phyloP scores from a whole-genome alignment of 1,140 invertebrate species.

The Antheraea pernyi region DNA sequence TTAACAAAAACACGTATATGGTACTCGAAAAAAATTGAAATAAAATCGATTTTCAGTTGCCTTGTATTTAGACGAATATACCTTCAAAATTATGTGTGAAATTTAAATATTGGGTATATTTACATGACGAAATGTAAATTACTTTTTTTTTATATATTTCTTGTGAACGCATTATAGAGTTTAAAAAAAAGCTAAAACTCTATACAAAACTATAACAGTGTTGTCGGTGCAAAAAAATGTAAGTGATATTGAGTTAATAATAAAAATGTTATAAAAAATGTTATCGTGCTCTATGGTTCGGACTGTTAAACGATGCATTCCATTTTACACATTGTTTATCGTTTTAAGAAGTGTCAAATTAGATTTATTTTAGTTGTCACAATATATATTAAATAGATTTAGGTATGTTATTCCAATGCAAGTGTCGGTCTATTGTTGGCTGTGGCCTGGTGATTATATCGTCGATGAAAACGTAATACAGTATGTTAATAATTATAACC shows the following conservation, averaged over 20 bases:
- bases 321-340: neutral
- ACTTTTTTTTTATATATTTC: too few species aligned
- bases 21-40: too few species aligned
- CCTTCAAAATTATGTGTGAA: too few species aligned
- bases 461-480: neutral
- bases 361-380: neutral
- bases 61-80: too few species aligned
- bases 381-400: constrained; percentile 1
- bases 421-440: neutral
- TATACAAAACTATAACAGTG: too few species aligned
- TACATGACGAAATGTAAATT: too few species aligned
- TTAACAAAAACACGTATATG: too few species aligned
- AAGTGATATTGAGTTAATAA: neutral
- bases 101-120: too few species aligned
- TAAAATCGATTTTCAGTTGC: too few species aligned
- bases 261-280: neutral
- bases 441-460: too few species aligned
- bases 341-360: constrained; percentile 1
- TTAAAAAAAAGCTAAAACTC: too few species aligned
- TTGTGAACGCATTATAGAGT: too few species aligned
- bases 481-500: neutral
- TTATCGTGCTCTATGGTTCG: neutral
- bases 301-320: neutral
- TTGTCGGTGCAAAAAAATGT: neutral
- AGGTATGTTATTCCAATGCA: neutral